These are phyloP conservation scores for Musca domestica DNA, from an alignment of 1,140 invertebrate genomes.

Conservation along the genomic window DNA sequence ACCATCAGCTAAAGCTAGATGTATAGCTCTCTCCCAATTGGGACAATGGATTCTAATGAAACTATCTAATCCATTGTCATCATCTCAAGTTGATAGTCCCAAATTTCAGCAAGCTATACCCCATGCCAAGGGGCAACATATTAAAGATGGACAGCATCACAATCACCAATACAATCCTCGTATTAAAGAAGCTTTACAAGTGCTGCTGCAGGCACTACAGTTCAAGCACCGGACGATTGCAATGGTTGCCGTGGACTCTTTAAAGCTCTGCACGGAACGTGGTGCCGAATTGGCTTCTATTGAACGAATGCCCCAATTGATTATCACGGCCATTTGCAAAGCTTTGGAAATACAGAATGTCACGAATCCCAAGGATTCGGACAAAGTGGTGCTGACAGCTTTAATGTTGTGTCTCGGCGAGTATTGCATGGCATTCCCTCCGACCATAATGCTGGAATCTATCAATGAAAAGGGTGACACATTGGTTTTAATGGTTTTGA, in stretches of 20 bases:
- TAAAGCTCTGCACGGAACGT: conserved; percentile 48
- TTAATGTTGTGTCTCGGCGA: conserved; percentile 88
- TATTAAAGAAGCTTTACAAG: conserved; percentile 79
- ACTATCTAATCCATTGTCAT: conserved; percentile 59
- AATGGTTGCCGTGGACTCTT: conserved; percentile 47
- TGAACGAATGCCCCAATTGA: conserved; percentile 48
- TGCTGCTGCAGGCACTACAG: conserved; percentile 85
- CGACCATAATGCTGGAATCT: conserved; percentile 37
- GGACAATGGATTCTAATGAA: conserved; percentile 83
- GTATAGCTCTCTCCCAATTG: conserved; percentile 83
- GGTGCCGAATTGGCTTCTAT: conserved; percentile 45
- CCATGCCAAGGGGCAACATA: conserved; percentile 39
- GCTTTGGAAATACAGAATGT: conserved; percentile 52
- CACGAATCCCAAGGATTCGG: conserved; percentile 57
- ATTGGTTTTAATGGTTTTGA: conserved; percentile 58
- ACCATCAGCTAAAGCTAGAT: conserved; percentile 83
- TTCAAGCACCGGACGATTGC: conserved; percentile 53
- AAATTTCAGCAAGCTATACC: conserved; percentile 46
- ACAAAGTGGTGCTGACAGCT: conserved; percentile 75
- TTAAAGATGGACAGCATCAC: conserved; percentile 29
- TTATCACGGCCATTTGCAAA: conserved; percentile 48
- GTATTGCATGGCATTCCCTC: conserved; percentile 75
- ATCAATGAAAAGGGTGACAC: conserved; percentile 56
- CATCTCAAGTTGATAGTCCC: neutral
- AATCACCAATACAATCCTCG: conserved; percentile 61